phyloP scores from a whole-genome alignment of 2,888 invertebrate genomes.

The Drosophila robusta region DNA sequence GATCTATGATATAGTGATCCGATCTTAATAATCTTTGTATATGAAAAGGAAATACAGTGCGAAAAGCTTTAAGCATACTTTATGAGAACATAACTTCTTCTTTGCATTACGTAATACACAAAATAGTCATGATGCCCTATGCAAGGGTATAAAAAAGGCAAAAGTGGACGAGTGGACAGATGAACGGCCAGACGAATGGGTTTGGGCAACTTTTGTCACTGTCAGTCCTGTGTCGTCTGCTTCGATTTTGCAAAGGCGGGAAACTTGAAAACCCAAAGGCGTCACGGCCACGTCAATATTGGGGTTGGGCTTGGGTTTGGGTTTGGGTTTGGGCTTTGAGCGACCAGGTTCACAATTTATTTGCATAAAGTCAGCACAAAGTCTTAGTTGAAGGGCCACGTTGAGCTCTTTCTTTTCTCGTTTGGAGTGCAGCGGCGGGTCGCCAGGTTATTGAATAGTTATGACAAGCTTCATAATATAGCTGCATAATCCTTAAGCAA shows the following conservation, averaged over 20 bases:
- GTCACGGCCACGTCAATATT: slow-evolving; percentile 44
- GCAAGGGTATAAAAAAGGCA: slow-evolving; percentile 4
- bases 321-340: not conserved
- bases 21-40: no score
- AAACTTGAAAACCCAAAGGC: slow-evolving; percentile 57
- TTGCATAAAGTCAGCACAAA: slow-evolving; percentile 66
- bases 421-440: slow-evolving; percentile 25
- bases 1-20: no score
- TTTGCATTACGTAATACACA: not conserved
- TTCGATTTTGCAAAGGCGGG: slow-evolving; percentile 42
- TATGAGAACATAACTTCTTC: not conserved
- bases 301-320: slow-evolving; percentile 4
- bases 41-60: no score
- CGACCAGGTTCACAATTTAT: slow-evolving; percentile 54
- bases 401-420: not conserved
- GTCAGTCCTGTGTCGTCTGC: slow-evolving; percentile 18
- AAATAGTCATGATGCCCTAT: not conserved
- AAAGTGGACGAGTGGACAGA: slow-evolving; percentile 15
- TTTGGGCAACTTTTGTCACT: slow-evolving; percentile 18
- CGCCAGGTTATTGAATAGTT: slow-evolving; percentile 66
- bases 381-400: slow-evolving; percentile 1
- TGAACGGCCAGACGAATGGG: not conserved
- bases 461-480: slow-evolving; percentile 52
- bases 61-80: no score
- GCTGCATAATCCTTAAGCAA: slow-evolving; percentile 65